Evolutionary conservation across 2,797 vertebrate genomes (phyloP), one percentile per base, ranked within the genome.

Genomic region (Garrulus glandarius): DNA sequence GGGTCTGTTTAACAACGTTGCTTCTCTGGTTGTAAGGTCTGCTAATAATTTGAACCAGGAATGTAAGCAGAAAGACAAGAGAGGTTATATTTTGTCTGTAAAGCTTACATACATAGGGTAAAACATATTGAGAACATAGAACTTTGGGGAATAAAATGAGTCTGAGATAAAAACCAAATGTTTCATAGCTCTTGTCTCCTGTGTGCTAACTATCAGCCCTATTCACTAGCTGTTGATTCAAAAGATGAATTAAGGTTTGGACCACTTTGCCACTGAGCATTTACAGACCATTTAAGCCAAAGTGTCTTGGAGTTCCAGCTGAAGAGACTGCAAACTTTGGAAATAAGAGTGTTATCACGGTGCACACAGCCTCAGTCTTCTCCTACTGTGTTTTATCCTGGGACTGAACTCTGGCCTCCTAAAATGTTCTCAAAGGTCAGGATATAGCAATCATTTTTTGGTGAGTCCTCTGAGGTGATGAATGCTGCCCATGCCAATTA

Each of bases 11-110:
- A 96, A 52, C n/a, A 78, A 34, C 60, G 16, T 91, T 89, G 32
- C 79, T 93, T 91, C 84, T 93, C 87, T 92, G 63, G 50, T 93
- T 94, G 57, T 91, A 93, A 89, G 55, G 50, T 94, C 95, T 93
- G 93, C 75, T 89, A 97, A 69, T 71, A 93, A 97, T 96, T 95
- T 97, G 46, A 52, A 34, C 26, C 11, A 89, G 81, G 89, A 94
- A 96, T 93, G 89, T 85, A 89, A 89, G 75, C 57, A 89, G 79
- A 92, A 74, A 92, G 87, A 57, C 24, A 84, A 76, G 32, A 26
- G 46, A 91, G 61, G 76, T 84, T 92, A 59, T 93, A 84, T 95
- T 95, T 92, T 92, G 80, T 92, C 92, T 94, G 86, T 85, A 91
- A 87, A 91, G 49, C 71, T 91, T 78, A 74, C 34, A 49, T 79